Conservation (phyloP, 1,140 invertebrate genomes). For the Drosophila ananassae region DNA sequence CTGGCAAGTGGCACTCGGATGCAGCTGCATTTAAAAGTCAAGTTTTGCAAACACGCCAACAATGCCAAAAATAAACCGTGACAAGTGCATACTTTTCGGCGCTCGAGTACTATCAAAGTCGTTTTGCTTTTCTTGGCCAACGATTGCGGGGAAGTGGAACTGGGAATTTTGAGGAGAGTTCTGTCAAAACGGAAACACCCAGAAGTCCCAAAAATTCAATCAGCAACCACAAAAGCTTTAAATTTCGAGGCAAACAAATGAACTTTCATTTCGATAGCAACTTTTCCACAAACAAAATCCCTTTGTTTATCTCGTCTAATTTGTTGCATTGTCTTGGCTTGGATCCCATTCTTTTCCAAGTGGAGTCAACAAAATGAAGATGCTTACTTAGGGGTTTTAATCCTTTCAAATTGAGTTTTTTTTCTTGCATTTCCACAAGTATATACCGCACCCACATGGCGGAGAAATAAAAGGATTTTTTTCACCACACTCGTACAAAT, state of each 20-base stretch:
- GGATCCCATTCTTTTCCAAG: constrained; percentile 16
- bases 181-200: neutral
- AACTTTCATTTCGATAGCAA: constrained; percentile 13
- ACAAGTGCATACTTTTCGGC: constrained; percentile 56
- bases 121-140: constrained; percentile 61
- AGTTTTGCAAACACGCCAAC: constrained; percentile 55
- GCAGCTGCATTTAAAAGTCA: constrained; percentile 74
- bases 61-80: constrained; percentile 46
- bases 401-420: constrained; percentile 75
- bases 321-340: constrained; percentile 34
- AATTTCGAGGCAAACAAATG: constrained; percentile 22
- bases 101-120: constrained; percentile 54
- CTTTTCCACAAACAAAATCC: constrained; percentile 21
- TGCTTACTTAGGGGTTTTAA: constrained; percentile 61
- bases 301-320: constrained; percentile 57
- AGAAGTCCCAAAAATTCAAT: neutral
- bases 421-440: constrained; percentile 8
- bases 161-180: constrained; percentile 6
- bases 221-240: constrained; percentile 8
- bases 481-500: constrained; percentile 37
- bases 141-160: constrained; percentile 11
- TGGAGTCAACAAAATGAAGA: constrained; percentile 56
- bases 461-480: constrained; percentile 37
- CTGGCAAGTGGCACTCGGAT: constrained; percentile 65
- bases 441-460: constrained; percentile 51